phyloP scores from a whole-genome alignment of 2,797 vertebrate species.

The Enteromius anoplus region DNA sequence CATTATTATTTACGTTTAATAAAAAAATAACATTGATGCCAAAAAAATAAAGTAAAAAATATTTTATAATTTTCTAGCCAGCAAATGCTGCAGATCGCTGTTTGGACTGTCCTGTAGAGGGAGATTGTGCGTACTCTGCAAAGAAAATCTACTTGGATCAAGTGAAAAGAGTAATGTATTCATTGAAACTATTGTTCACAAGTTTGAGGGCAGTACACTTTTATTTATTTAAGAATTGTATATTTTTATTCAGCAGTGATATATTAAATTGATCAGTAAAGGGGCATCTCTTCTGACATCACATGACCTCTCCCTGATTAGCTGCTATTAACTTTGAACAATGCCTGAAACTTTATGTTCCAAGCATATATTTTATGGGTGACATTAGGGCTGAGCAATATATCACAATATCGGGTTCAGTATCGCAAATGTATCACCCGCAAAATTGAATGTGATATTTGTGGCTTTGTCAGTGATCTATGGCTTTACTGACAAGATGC shows the following conservation, averaged over 20 bases:
- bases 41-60: background rate
- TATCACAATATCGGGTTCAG: too few relatives aligned
- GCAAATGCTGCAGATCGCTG: conserved; percentile 77
- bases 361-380: background rate
- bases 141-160: conserved; percentile 81
- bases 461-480: too few relatives aligned
- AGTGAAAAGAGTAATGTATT: conserved; percentile 71
- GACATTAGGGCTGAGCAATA: too few relatives aligned
- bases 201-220: background rate
- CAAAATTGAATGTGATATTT: too few relatives aligned
- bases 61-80: conserved; percentile 69
- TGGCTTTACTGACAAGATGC: too few relatives aligned
- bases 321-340: too few relatives aligned
- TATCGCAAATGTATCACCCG: too few relatives aligned
- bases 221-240: background rate
- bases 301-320: too few relatives aligned
- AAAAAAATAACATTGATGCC: background rate
- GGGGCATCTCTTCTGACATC: background rate
- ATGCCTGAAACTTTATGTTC: too few relatives aligned
- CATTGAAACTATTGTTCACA: background rate
- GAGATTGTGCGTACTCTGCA: conserved; percentile 81
- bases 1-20: background rate
- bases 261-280: background rate
- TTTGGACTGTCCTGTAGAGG: conserved; percentile 79
- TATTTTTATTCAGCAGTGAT: background rate